Conservation (phyloP, 2,888 invertebrate genomes). For the Drosophila engyochracea region DNA sequence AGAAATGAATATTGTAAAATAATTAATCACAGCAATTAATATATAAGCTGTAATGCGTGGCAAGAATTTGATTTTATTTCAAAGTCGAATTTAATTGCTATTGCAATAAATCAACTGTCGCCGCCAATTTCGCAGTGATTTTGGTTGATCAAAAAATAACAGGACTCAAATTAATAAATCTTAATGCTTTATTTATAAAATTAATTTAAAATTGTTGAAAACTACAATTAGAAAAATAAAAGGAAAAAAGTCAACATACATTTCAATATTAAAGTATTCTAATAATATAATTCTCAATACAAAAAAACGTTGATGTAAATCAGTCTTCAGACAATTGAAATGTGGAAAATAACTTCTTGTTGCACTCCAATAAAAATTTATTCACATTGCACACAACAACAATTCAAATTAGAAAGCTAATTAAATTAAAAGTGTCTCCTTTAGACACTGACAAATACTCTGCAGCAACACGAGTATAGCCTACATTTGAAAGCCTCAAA, state of each 20-base stretch:
- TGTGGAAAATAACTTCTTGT: too few species aligned
- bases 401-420: neutral
- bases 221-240: neutral
- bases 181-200: neutral
- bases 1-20: conserved; percentile 18
- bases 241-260: neutral
- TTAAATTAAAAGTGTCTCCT: neutral
- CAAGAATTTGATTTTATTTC: conserved; percentile 59
- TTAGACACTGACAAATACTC: neutral
- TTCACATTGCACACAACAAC: too few species aligned
- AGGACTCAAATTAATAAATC: too few species aligned
- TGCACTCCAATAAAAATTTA: too few species aligned
- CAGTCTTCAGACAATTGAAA: too few species aligned
- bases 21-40: conserved; percentile 68
- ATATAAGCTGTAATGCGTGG: conserved; percentile 44
- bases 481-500: neutral
- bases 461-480: neutral
- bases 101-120: neutral
- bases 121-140: neutral
- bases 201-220: neutral
- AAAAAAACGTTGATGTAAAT: too few species aligned
- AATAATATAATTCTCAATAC: too few species aligned
- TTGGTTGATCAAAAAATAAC: neutral
- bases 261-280: neutral
- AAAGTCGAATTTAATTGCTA: conserved; percentile 42